These are phyloP conservation scores for Struthio camelus DNA, from an alignment of 2,113 vertebrate genomes.

Conservation along the genomic window DNA sequence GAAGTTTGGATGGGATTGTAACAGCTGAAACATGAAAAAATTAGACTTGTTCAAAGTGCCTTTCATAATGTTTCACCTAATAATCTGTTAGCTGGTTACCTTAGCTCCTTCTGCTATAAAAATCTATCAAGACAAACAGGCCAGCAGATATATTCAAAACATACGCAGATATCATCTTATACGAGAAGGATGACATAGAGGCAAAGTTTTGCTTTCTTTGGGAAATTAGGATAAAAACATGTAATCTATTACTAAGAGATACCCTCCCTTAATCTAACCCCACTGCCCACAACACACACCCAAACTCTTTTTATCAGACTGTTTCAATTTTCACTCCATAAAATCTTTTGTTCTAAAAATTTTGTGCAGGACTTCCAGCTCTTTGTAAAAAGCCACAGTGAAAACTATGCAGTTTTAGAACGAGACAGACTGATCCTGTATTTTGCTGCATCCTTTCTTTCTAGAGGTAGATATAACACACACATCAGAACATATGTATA, in stretches of 20 bases:
- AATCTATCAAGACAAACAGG: background rate
- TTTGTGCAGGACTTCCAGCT: background rate
- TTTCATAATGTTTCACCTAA: conserved; percentile 20
- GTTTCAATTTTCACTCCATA: background rate
- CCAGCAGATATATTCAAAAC: background rate
- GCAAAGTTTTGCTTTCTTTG: background rate
- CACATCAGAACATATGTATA: background rate
- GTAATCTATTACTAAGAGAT: background rate
- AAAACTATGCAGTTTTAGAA: background rate
- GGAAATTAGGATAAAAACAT: background rate
- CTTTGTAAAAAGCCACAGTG: background rate
- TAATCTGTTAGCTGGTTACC: background rate
- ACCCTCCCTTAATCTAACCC: background rate
- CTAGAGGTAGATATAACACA: background rate
- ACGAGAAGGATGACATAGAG: background rate
- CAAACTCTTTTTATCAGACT: background rate
- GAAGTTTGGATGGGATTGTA: conserved; percentile 21
- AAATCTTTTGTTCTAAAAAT: background rate
- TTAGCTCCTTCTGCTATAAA: background rate
- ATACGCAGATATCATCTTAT: background rate
- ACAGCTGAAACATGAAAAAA: conserved; percentile 5
- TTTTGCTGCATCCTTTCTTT: background rate
- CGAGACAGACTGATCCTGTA: background rate
- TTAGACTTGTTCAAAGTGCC: background rate
- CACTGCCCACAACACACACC: background rate